Evolutionary conservation across 2,797 vertebrate genomes (phyloP).

Genomic region (Enteromius afrohamiltoni): DNA sequence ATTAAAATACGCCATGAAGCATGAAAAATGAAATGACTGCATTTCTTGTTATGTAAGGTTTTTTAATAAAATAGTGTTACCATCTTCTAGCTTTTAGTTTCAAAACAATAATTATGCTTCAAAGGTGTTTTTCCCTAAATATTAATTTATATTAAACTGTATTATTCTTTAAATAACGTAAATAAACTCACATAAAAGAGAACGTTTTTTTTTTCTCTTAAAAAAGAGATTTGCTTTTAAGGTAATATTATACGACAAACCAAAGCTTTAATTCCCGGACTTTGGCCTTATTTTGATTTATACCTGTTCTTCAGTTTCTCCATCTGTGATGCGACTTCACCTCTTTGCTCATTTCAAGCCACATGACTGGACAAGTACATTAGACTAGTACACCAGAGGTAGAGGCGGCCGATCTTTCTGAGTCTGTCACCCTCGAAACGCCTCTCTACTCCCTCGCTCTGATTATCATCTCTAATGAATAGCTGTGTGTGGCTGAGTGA

Average conservation of each 20-base stretch:
- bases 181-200: too few relatives aligned
- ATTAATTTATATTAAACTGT: not conserved
- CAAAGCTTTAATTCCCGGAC: not conserved
- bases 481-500: conserved; percentile 78
- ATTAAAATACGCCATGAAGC: not conserved
- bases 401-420: conserved; percentile 66
- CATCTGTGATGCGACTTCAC: conserved; percentile 60
- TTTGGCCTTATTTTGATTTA: not conserved
- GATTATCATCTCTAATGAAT: conserved; percentile 87
- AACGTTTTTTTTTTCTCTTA: too few relatives aligned
- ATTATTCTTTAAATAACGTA: too few relatives aligned
- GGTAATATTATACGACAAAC: not conserved
- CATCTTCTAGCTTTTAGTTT: not conserved
- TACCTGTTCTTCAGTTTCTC: not conserved
- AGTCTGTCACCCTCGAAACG: conserved; percentile 71
- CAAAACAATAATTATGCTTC: not conserved
- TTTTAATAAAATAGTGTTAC: not conserved
- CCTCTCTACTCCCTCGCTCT: conserved; percentile 64
- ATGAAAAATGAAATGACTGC: not conserved
- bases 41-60: not conserved
- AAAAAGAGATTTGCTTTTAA: not conserved
- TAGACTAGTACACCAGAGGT: conserved; percentile 52
- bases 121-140: not conserved
- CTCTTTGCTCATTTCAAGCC: conserved; percentile 66
- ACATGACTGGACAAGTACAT: conserved; percentile 61